Conservation (phyloP, 2,113 vertebrate species). For the Protobothrops mucrosquamatus region DNA sequence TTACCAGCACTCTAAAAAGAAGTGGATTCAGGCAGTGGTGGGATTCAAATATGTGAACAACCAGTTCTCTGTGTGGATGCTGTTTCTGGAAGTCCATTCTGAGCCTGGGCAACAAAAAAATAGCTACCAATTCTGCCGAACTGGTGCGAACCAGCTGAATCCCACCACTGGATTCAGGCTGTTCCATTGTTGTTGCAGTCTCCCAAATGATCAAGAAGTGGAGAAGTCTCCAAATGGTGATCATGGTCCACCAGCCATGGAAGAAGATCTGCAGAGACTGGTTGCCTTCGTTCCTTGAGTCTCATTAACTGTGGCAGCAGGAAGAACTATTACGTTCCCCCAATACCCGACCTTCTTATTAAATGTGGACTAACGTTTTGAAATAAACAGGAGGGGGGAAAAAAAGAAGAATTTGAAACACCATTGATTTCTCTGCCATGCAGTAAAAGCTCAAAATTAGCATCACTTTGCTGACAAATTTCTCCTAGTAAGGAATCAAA, state of each 20-base stretch:
- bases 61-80: too few relatives aligned
- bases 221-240: slow-evolving; percentile 63
- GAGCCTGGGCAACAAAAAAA: too few relatives aligned
- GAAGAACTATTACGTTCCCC: slow-evolving; percentile 73
- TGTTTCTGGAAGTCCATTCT: too few relatives aligned
- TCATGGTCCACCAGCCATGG: slow-evolving; percentile 41
- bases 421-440: slow-evolving; percentile 13
- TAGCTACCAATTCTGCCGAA: too few relatives aligned
- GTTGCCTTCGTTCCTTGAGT: slow-evolving; percentile 59
- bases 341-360: slow-evolving; percentile 73
- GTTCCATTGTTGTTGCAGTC: slow-evolving; percentile 27
- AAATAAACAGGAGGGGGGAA: slow-evolving; percentile 21
- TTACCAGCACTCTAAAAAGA: background rate
- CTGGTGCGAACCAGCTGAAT: too few relatives aligned
- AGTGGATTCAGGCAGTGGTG: slow-evolving; percentile 44
- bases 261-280: slow-evolving; percentile 67
- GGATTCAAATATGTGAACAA: too few relatives aligned
- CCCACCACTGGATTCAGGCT: slow-evolving; percentile 48
- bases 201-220: slow-evolving; percentile 36
- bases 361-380: slow-evolving; percentile 56
- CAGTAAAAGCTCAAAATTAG: slow-evolving; percentile 12
- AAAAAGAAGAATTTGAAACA: slow-evolving; percentile 33
- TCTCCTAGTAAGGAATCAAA: slow-evolving; percentile 32
- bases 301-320: slow-evolving; percentile 81
- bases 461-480: slow-evolving; percentile 37